Percentiles rank a stretch among this genome's conserved stretches.
Conservation (phyloP, 2,888 invertebrate genomes). For the Agrilus cyanescens region DNA sequence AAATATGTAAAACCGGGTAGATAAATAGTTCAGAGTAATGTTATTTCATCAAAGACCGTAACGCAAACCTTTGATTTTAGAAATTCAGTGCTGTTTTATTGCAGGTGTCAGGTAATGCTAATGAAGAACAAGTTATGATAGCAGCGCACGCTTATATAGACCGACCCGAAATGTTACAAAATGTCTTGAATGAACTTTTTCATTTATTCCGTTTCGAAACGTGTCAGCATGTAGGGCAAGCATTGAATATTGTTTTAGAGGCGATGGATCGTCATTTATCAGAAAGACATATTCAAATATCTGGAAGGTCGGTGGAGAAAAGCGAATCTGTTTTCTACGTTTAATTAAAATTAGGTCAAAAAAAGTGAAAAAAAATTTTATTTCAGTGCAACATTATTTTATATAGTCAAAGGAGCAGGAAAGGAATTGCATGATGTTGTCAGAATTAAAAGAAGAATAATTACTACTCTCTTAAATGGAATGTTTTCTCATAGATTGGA, state of each 20-base stretch:
- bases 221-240: constrained; percentile 61
- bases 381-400: constrained; percentile 83
- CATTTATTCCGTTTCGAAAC: constrained; percentile 76
- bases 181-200: constrained; percentile 85
- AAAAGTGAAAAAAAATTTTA: too few relatives aligned
- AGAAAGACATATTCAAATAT: constrained; percentile 87
- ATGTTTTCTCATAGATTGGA: constrained; percentile 80
- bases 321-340: background rate
- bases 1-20: background rate
- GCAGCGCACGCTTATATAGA: constrained; percentile 77
- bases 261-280: constrained; percentile 81
- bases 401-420: constrained; percentile 83
- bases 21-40: background rate
- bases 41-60: background rate
- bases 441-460: constrained; percentile 65
- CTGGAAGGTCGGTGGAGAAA: constrained; percentile 53
- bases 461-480: constrained; percentile 71
- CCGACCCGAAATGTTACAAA: constrained; percentile 66
- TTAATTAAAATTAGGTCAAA: background rate
- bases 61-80: too few relatives aligned
- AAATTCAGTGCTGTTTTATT: constrained; percentile 12
- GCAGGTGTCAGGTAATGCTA: constrained; percentile 83
- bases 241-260: constrained; percentile 69
- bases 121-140: constrained; percentile 78
- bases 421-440: constrained; percentile 55